Base-by-base conservation (phyloP, 2,888 invertebrate genomes). In the Mactromeris polynyma region DNA sequence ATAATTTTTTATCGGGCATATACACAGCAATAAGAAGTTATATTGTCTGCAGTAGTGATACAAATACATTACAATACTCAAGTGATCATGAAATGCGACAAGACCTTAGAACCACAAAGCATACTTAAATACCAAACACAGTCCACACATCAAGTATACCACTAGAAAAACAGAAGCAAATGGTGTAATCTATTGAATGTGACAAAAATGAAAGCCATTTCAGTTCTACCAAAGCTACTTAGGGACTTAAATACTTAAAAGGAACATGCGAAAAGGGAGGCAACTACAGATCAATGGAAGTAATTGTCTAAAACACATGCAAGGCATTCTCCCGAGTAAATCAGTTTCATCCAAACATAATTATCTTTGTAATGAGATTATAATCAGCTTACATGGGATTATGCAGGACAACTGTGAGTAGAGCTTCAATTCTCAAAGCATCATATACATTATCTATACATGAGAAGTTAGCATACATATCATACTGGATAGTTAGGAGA, bases 201-300 rank as follows among this genome's bases (percentile, higher is more conserved):
- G 73, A 73, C 73, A 73, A 73, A 73, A 33, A 11, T 26, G 36
- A 73, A 73, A 73, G 73, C 73, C 73, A 73, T 31, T 73, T 73
- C 73, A 36, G 36, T 36, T 36, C 73, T 73, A 73, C 33, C 36
- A 33, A 73, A 73, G 73, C 73, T 17, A 33, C 11, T 73, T 2
- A 33, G 73, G 73, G 73, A 36, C 73, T 73, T 19, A 1, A n/a
- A 51, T 58, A 26, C 21, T 58, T 26, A 73, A 11, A 73, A 73
- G 73, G 73, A 36, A 73, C 73, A 73, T 73, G 73, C 73, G 73
- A 33, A 73, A 36, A 73, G 73, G 73, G 73, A 19, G 19, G 31
- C 31, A 73, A 73, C 73, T 73, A 73, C 33, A 73, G 36, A 36
- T 36, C 33, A 36, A 33, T 17, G 33, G 33, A 33, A 58, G 19